Evolutionary conservation across 2,888 invertebrate species (phyloP), one percentile per base, ranked within the genome.

Genomic region (Drosophila prolongata): DNA sequence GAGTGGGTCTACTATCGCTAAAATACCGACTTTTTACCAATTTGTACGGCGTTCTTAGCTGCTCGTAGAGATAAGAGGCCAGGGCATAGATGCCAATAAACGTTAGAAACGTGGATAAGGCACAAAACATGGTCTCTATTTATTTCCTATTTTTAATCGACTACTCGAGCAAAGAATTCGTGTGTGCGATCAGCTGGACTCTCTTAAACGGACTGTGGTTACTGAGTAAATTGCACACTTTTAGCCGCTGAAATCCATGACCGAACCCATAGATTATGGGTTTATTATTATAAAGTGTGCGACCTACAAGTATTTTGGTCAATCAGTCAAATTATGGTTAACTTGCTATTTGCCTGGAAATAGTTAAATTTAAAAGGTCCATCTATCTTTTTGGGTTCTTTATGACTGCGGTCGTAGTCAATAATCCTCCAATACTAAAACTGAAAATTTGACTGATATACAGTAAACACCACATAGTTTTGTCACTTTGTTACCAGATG

Each of bases 21-120:
- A 42, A 13, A n/a, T 74, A 53, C 4, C 85, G 65, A 11, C 57
- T 34, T 40, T 55, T 78, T 0, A 94, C 75, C 55, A 94, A 90
- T 80, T 94, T 94, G 59, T 94, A 80, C 0, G 94, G 92, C 76
- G 94, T 94, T 93, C 94, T 94, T 52, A 95, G 79, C 30, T 94
- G 93, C 74, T 95, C 94, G 56, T 94, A 91, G 1, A 95, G 79
- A 75, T 93, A 92, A 55, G 93, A 91, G 50, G 92, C 88, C 10
- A 94, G 56, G 1, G 93, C 93, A 14, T 94, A 86, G 11, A 93
- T 88, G 1, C 95, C 95, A 13, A 95, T 79, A 43, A 93, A 75
- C 6, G 93, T 93, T 55, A 95, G 81, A 54, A 88, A 84, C 30
- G 61, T 54, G 35, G 69, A 81, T 68, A 82, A 50, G 34, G 14